Percentiles rank a stretch among this genome's conserved stretches.
phyloP scores from a whole-genome alignment of 2,797 vertebrate species.

The Acridotheres tristis region DNA sequence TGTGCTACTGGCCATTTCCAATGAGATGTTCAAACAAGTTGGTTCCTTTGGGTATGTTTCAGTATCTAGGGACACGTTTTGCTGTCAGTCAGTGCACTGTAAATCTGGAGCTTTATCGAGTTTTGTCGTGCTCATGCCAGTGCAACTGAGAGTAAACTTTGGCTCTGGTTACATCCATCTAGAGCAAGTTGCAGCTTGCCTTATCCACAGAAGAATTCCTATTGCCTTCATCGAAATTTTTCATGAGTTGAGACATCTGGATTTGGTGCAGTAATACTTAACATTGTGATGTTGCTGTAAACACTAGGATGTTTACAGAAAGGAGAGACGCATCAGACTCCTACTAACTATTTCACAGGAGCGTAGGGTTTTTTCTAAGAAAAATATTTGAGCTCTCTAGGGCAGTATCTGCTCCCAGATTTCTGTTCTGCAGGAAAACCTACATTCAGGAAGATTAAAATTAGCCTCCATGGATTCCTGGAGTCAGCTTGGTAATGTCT shows the following conservation, averaged over 20 bases:
- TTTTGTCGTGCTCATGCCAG: background rate
- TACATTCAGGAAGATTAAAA: background rate
- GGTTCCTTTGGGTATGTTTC: background rate
- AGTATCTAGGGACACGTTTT: background rate
- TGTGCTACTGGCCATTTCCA: background rate
- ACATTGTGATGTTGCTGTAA: slow-evolving; percentile 30
- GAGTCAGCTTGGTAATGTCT: background rate
- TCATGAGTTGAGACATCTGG: slow-evolving; percentile 11
- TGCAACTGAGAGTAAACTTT: background rate
- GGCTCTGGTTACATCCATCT: slow-evolving; percentile 10
- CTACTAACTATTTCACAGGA: background rate
- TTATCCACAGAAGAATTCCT: background rate
- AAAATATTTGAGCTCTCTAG: slow-evolving; percentile 16
- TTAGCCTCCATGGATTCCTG: background rate
- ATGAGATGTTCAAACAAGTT: background rate
- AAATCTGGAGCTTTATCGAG: slow-evolving; percentile 6
- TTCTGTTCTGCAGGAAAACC: slow-evolving; percentile 10
- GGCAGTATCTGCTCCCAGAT: slow-evolving; percentile 7
- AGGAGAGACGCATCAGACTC: background rate
- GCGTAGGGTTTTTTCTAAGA: slow-evolving; percentile 53
- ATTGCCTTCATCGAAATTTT: slow-evolving; percentile 1
- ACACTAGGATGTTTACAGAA: slow-evolving; percentile 45
- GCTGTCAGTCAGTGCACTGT: slow-evolving; percentile 7
- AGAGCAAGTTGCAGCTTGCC: slow-evolving; percentile 33
- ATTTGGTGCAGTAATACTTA: slow-evolving; percentile 23